A percentile compares a stretch with the other conserved stretches of the same genome.
Conservation (phyloP, 1,140 invertebrate genomes). For the Drosophila elegans region DNA sequence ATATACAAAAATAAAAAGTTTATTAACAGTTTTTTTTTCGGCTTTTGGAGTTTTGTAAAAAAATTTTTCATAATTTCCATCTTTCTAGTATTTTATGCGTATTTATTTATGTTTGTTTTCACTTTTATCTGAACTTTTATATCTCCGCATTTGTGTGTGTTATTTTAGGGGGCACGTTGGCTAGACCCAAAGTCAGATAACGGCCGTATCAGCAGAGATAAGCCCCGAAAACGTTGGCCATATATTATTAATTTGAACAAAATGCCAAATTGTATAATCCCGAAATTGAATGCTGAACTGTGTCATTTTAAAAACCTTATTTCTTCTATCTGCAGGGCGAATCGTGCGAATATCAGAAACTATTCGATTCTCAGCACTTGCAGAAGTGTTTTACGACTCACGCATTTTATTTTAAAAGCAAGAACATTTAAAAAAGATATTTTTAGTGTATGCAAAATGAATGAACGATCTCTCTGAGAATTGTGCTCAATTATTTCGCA, state of each 20-base stretch:
- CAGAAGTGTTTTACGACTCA: constrained; percentile 18
- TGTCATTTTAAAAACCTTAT: constrained; percentile 21
- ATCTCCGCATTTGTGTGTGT: constrained; percentile 2
- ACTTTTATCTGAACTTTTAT: constrained; percentile 18
- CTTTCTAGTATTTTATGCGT: not conserved
- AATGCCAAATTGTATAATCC: constrained; percentile 13
- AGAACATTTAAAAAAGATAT: not conserved
- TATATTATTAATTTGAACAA: constrained; percentile 23
- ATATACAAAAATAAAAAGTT: no score
- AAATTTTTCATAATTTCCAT: no score
- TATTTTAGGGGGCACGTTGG: constrained; percentile 45
- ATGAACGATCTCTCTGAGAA: constrained; percentile 33
- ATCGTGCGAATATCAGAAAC: constrained; percentile 1
- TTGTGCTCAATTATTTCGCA: constrained; percentile 38
- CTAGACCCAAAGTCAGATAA: constrained; percentile 34
- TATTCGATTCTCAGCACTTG: constrained; percentile 13
- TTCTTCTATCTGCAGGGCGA: not conserved
- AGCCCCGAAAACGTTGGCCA: constrained; percentile 6
- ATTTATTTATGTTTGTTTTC: constrained; percentile 17
- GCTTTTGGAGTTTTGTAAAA: no score
- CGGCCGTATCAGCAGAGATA: constrained; percentile 25
- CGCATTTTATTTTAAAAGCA: not conserved
- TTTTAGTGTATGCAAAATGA: constrained; percentile 9
- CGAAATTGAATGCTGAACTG: constrained; percentile 10
- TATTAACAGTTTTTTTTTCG: no score